Evolutionary conservation across 2,797 vertebrate genomes (phyloP).

Genomic region (Sebastes hubbsi): DNA sequence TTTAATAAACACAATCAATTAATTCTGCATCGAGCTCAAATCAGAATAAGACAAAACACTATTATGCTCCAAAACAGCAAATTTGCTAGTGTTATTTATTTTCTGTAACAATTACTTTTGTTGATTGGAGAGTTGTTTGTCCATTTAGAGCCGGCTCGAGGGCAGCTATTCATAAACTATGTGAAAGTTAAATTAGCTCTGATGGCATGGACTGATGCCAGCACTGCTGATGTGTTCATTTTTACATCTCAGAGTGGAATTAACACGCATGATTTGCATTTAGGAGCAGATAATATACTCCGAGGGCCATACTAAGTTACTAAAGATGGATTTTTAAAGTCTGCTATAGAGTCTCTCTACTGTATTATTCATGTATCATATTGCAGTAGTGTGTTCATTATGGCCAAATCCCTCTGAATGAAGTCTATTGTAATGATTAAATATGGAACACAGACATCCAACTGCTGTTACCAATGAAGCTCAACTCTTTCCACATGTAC

Average conservation of each 20-base stretch:
- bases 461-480: not conserved
- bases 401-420: not conserved
- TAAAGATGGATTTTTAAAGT: not conserved
- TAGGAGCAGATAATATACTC: not conserved
- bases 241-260: slow-evolving; percentile 12
- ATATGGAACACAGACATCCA: not conserved
- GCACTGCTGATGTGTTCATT: slow-evolving; percentile 20
- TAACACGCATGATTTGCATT: slow-evolving; percentile 26
- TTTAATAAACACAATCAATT: slow-evolving; percentile 40
- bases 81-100: slow-evolving; percentile 8
- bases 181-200: slow-evolving; percentile 32
- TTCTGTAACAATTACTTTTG: not conserved
- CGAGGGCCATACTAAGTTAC: not conserved
- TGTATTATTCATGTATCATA: not conserved
- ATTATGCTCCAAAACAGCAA: not conserved
- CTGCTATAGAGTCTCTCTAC: not conserved
- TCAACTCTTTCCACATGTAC: not conserved
- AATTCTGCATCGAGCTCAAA: not conserved
- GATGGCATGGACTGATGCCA: slow-evolving; percentile 16
- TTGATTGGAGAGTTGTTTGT: slow-evolving; percentile 26
- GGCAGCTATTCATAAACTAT: slow-evolving; percentile 14
- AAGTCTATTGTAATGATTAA: not conserved
- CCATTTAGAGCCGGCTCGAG: slow-evolving; percentile 17
- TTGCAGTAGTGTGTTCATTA: not conserved
- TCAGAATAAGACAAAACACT: slow-evolving; percentile 22